Evolutionary conservation across 1,140 invertebrate genomes (phyloP).

Genomic region (Aradophagus sp.): DNA sequence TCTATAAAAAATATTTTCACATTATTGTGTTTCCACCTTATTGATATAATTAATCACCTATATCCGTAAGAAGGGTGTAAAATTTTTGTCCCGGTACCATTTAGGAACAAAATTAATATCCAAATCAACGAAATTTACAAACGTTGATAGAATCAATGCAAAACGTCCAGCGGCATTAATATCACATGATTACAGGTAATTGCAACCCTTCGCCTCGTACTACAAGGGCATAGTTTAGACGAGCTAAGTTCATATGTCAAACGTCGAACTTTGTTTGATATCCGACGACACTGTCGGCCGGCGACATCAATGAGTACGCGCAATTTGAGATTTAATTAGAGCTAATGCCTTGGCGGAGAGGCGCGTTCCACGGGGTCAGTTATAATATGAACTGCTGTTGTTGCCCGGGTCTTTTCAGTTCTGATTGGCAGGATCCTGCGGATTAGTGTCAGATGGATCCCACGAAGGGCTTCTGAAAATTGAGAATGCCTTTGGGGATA

Average conservation of each 20-base stretch:
- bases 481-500: conserved; percentile 48
- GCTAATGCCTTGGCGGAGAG: conserved; percentile 56
- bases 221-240: conserved; percentile 32
- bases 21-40: no score
- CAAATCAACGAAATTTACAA: no score
- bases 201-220: conserved; percentile 25
- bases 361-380: conserved; percentile 56
- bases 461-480: conserved; percentile 59
- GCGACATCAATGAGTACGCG: conserved; percentile 28
- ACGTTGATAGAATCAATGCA: no score
- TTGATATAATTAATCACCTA: no score
- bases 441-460: conserved; percentile 62
- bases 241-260: conserved; percentile 60
- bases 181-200: conserved; percentile 7
- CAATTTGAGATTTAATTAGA: conserved; percentile 70
- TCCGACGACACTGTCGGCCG: conserved; percentile 47
- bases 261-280: conserved; percentile 65
- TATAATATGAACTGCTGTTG: conserved; percentile 54
- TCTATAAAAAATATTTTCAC: no score
- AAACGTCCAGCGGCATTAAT: no score
- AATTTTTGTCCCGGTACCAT: no score
- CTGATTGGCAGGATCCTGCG: conserved; percentile 60
- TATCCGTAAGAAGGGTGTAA: no score
- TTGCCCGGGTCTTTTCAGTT: conserved; percentile 56
- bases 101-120: no score